Conservation (phyloP, 2,113 vertebrate genomes). For the Stigmatopora argus region DNA sequence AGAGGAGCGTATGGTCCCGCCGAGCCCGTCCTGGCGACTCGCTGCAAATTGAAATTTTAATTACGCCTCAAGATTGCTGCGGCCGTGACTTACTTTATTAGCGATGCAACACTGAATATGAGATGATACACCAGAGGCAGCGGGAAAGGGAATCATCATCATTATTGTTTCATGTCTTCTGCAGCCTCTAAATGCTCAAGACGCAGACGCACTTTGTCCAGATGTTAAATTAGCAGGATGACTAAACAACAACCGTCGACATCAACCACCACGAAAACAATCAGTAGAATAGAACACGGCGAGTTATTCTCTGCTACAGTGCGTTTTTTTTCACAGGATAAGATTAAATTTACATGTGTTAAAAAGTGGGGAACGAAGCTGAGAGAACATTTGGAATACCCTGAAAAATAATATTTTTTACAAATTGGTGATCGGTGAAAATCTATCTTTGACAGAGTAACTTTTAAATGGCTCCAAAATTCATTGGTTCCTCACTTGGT, state of each 20-base stretch:
- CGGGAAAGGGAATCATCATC: slow-evolving; percentile 16
- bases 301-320: neutral
- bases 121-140: slow-evolving; percentile 50
- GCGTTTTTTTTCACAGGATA: neutral
- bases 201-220: slow-evolving; percentile 3
- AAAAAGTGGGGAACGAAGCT: neutral
- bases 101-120: slow-evolving; percentile 59
- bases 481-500: neutral
- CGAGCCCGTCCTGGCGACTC: slow-evolving; percentile 31
- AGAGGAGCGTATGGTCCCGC: neutral
- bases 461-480: neutral
- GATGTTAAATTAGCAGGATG: slow-evolving; percentile 42
- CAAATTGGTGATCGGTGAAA: neutral
- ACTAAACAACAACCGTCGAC: slow-evolving; percentile 33
- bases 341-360: neutral
- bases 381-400: neutral
- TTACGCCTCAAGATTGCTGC: slow-evolving; percentile 53
- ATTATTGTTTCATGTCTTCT: slow-evolving; percentile 57
- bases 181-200: slow-evolving; percentile 33
- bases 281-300: neutral
- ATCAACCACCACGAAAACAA: neutral
- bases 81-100: slow-evolving; percentile 39
- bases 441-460: neutral
- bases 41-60: slow-evolving; percentile 58
- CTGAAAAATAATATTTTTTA: too few relatives aligned